Evolutionary conservation across 1,140 invertebrate genomes (phyloP).

Genomic region (Drosophila neocordata): DNA sequence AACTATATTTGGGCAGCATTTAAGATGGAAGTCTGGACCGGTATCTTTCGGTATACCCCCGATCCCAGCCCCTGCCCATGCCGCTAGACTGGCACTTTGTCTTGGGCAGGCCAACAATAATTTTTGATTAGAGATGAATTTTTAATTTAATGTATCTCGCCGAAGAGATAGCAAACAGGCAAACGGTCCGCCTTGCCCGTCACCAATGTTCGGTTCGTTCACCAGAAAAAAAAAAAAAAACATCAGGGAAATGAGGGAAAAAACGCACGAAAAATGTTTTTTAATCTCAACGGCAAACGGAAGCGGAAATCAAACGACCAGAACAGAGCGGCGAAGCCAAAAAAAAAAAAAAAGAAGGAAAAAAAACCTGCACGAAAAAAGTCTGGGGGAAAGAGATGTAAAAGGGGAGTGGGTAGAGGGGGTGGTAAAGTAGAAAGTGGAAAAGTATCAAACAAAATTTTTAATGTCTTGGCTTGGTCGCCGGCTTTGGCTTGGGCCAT

Average conservation of each 20-base stretch:
- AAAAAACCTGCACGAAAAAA: too few species aligned
- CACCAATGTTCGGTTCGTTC: constrained; percentile 4
- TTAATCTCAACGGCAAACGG: constrained; percentile 83
- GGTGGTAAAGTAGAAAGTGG: constrained; percentile 3
- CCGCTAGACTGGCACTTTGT: constrained; percentile 44
- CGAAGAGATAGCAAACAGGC: constrained; percentile 46
- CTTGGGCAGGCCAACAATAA: constrained; percentile 80
- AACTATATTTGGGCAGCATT: constrained; percentile 60
- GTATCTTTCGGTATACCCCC: constrained; percentile 20
- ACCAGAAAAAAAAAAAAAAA: constrained; percentile 20
- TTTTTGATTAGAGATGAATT: constrained; percentile 83
- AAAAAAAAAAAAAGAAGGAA: constrained; percentile 14
- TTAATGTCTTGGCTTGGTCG: constrained; percentile 72
- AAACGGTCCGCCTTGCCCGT: constrained; percentile 43
- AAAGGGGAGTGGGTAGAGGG: too few species aligned
- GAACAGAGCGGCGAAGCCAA: constrained; percentile 65
- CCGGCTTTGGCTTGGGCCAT: constrained; percentile 17
- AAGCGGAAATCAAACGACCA: constrained; percentile 83
- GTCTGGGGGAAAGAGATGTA: too few species aligned
- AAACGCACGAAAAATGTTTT: constrained; percentile 80
- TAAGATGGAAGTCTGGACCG: constrained; percentile 24
- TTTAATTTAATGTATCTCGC: constrained; percentile 82
- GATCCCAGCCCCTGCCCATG: not conserved
- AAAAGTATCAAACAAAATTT: constrained; percentile 82
- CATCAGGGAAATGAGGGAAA: constrained; percentile 73